Percentiles rank a stretch among this genome's conserved stretches.
phyloP scores from a whole-genome alignment of 2,113 vertebrate species.

The Lophochroa leadbeateri region DNA sequence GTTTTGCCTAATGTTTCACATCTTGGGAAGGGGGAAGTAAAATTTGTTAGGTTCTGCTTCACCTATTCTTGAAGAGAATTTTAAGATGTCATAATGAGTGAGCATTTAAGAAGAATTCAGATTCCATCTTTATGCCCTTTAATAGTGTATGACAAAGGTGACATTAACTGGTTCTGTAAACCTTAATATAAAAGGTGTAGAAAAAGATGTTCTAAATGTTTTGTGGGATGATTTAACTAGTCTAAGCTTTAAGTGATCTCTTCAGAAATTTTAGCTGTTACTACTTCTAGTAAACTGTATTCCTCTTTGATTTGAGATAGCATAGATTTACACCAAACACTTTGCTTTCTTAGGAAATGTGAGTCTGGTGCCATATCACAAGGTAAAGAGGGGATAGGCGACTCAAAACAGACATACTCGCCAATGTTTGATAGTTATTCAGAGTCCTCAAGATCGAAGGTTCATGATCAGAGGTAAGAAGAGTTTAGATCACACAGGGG shows the following conservation, averaged over 20 bases:
- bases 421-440: slow-evolving; percentile 78
- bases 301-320: not conserved
- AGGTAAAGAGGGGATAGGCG: slow-evolving; percentile 59
- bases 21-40: not conserved
- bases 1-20: slow-evolving; percentile 55
- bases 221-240: not conserved
- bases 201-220: not conserved
- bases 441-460: slow-evolving; percentile 82
- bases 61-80: not conserved
- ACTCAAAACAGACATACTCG: slow-evolving; percentile 71
- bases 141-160: fast-evolving
- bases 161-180: not conserved
- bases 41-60: not conserved
- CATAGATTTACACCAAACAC: not conserved
- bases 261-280: not conserved
- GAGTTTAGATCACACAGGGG: not conserved
- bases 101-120: not conserved
- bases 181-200: not conserved
- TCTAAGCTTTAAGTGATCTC: not conserved
- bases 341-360: slow-evolving; percentile 73
- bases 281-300: not conserved
- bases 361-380: slow-evolving; percentile 64
- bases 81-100: not conserved
- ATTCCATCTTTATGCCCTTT: not conserved
- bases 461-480: slow-evolving; percentile 82